A percentile compares a stretch with the other conserved stretches of the same genome.
These are phyloP conservation scores for Trichacis sp. DNA, from an alignment of 2,888 invertebrate species.

Conservation along the genomic window DNA sequence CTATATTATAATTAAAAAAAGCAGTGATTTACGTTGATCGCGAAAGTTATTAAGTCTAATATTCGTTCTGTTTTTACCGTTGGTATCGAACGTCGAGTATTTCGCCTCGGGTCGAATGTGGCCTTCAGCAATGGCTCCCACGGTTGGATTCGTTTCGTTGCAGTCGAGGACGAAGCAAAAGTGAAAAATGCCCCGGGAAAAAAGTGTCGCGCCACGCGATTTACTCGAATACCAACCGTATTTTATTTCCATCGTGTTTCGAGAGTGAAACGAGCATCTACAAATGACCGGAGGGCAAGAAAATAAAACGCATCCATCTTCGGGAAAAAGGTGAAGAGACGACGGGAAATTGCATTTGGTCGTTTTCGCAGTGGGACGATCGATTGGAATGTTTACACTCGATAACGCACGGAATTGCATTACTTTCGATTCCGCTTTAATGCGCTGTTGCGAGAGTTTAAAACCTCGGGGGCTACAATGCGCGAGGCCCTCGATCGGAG, in stretches of 20 bases:
- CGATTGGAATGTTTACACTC: slow-evolving; percentile 12
- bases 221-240: slow-evolving; percentile 3
- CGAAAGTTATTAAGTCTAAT: not conserved
- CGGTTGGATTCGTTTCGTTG: not conserved
- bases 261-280: not conserved
- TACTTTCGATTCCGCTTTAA: slow-evolving; percentile 26
- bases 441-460: slow-evolving; percentile 10
- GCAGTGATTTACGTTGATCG: too few species aligned
- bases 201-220: not conserved
- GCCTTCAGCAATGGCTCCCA: not conserved
- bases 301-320: slow-evolving; percentile 7
- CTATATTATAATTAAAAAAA: too few species aligned
- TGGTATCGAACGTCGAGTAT: not conserved
- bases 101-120: not conserved
- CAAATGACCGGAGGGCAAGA: not conserved
- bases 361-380: slow-evolving; percentile 3
- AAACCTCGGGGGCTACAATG: slow-evolving; percentile 8
- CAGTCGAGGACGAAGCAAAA: not conserved
- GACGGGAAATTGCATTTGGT: slow-evolving; percentile 20
- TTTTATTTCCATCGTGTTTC: slow-evolving; percentile 1
- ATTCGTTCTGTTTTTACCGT: slow-evolving; percentile 3
- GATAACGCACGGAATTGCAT: slow-evolving; percentile 16
- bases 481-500: slow-evolving; percentile 7
- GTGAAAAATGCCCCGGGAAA: not conserved
- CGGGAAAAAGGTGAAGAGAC: slow-evolving; percentile 12